Base-by-base conservation (phyloP, 2,888 invertebrate genomes). In the Cremastinae sp. region DNA sequence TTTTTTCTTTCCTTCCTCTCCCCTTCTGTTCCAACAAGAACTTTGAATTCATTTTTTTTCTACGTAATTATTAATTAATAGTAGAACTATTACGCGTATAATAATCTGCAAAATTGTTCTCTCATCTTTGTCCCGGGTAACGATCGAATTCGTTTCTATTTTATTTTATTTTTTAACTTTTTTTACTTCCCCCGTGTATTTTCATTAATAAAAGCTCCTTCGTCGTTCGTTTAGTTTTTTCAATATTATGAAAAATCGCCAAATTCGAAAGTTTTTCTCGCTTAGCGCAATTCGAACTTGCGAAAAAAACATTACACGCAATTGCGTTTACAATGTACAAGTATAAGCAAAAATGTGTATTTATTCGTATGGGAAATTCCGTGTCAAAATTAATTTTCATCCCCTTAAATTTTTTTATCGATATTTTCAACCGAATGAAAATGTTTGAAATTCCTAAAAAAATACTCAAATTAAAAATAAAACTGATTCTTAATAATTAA, bases 241-340 rank as follows among this genome's bases (percentile, higher is more conserved):
- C 5, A 3, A 28, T 3, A 28, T 2, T 28, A 45, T 4, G 59
- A 61, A 61, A 61, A 47, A 47, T 47, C n/a, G 37, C 16, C 39
- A n/a, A 18, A 61, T 47, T 47, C 8, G 16, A 45, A 18, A 61
- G 14, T 39, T 12, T 37, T 28, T 39, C 39, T 37, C 7, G 14
- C 4, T 39, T 16, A 16, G 14, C 28, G 14, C 28, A 53, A 53
- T 45, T 45, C 7, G 2, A 66, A 55, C 45, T n/a, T 16, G 9
- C 18, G 5, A 43, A 55, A 55, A 65, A 65, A 66, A 45, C 12
- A 65, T 35, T 28, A 28, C 28, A 35, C 22, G 51, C 9, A n/a
- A 49, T 35, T n/a, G 28, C 65, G 39, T 10, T 51, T 47, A 35
- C 56, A 37, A 47, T 16, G n/a, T 47, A 47, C 16, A 35, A 47